phyloP scores from a whole-genome alignment of 2,797 vertebrate genomes.

The Lagocephalus sceleratus region DNA sequence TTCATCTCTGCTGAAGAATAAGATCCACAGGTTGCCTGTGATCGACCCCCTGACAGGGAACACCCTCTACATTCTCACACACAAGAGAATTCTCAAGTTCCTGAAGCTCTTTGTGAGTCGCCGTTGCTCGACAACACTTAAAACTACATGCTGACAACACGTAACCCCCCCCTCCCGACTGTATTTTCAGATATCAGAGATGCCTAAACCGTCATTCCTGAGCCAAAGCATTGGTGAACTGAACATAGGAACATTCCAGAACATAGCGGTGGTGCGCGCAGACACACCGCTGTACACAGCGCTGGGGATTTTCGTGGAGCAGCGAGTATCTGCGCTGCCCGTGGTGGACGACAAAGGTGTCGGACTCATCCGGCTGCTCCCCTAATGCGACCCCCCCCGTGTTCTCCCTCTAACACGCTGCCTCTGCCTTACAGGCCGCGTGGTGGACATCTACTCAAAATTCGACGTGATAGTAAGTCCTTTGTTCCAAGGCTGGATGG shows the following conservation, averaged over 20 bases:
- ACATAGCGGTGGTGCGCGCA: constrained; percentile 90
- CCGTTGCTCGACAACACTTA: too few species aligned
- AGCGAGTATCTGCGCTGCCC: constrained; percentile 92
- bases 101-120: constrained; percentile 94
- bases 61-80: constrained; percentile 96
- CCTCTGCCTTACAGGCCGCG: constrained; percentile 79
- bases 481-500: too few species aligned
- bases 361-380: too few species aligned
- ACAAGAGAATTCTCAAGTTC: constrained; percentile 98
- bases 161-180: too few species aligned
- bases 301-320: constrained; percentile 95
- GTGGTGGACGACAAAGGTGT: constrained; percentile 93
- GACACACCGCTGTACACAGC: constrained; percentile 93
- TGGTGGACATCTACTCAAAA: constrained; percentile 98
- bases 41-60: constrained; percentile 95
- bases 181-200: constrained; percentile 93
- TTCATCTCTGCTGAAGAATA: constrained; percentile 91
- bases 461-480: constrained; percentile 97
- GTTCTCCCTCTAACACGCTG: constrained; percentile 5
- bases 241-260: constrained; percentile 89
- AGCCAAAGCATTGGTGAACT: constrained; percentile 84
- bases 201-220: constrained; percentile 92
- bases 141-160: not conserved
- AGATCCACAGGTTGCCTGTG: constrained; percentile 96
- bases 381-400: too few species aligned